Base-by-base conservation (phyloP, 2,888 invertebrate species). In the Malachius bipustulatus region DNA sequence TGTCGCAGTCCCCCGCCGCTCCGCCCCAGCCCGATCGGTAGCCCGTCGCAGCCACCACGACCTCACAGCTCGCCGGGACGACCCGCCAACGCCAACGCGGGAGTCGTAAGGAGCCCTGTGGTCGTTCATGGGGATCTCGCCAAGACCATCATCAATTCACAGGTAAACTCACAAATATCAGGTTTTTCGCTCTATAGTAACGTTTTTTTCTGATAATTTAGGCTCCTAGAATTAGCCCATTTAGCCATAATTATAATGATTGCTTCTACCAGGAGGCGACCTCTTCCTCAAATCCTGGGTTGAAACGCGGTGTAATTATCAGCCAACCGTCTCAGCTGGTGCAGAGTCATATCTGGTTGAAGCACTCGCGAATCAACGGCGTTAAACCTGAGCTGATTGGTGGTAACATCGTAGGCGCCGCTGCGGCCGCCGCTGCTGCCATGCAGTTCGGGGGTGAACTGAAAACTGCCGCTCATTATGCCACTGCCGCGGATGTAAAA, bases 311-410 rank as follows among this genome's bases (percentile, higher is more conserved):
- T 14, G 62, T 62, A 12, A 62, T 62, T 34, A 57, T 56, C 38
- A 55, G 48, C 34, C 59, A 56, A 38, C 47, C 50, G 4, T 47
- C 47, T 24, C 43, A 50, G 16, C 47, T 51, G 30, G 43, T 49
- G 14, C 45, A 53, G 19, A 49, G 52, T 31, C 60, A 60, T 41
- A 40, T 61, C 30, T 63, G 64, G 64, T 42, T 62, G 38, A 52
- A 62, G 44, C 50, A 59, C 38, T 72, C 75, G 36, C 72, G 81
- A 46, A 78, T 82, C 44, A 82, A 82, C 57, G 83, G 83, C 43
- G 39, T 63, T 29, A 82, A 83, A 52, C 82, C 82, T n/a, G 84
- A 85, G 61, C 72, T 85, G 45, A 82, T 83, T 47, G 81, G 82
- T 12, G 75, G 75, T 1, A 60, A 57, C 42, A 62, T 62, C 40